Base-by-base conservation (phyloP, 2,113 vertebrate species). In the Asarcornis scutulata region DNA sequence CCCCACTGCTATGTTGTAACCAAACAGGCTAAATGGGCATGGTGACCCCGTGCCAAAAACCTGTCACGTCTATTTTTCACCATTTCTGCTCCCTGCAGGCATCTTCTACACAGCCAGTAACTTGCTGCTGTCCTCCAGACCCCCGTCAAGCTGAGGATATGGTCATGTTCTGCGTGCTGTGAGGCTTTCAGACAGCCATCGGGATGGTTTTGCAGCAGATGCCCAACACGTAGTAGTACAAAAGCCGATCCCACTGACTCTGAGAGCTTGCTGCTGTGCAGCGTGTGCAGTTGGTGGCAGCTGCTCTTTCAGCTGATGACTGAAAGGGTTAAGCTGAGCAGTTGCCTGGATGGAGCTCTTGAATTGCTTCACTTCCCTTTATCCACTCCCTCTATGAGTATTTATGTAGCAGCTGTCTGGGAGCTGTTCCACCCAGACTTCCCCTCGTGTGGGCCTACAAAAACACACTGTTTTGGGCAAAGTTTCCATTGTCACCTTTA, bases 321-420 rank as follows among this genome's bases (percentile, higher is more conserved):
- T 55, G 67, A 73, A 96, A 76, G 93, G 60, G 89, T 96, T 95
- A 93, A 95, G 46, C 93, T 27, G 25, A 84, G 75, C 6, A 82
- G 80, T 64, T 95, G 89, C 66, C 84, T 97, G 83, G 86, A 94
- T 83, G 56, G 97, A 96, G 93, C 91, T 97, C 81, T 84, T 95
- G 95, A 76, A 69, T 84, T 97, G 97, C 95, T 95, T 98, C 67
- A 62, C 94, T 98, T 98, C 97, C 94, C 96, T 95, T 89, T 91
- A 29, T 93, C 90, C 91, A 67, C 68, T 92, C 95, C 96, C 93
- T 95, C 62, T 7, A 59, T 72, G 93, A 89, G 86, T 88, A 85
- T 91, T 83, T 91, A 92, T 72, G 94, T 89, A 72, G 91, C 95
- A 94, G 92, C 92, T 93, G 96, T 95, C 95, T 95, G 95, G 84